Evolutionary conservation across 2,888 invertebrate genomes (phyloP).

Genomic region (Drosophila birchii): DNA sequence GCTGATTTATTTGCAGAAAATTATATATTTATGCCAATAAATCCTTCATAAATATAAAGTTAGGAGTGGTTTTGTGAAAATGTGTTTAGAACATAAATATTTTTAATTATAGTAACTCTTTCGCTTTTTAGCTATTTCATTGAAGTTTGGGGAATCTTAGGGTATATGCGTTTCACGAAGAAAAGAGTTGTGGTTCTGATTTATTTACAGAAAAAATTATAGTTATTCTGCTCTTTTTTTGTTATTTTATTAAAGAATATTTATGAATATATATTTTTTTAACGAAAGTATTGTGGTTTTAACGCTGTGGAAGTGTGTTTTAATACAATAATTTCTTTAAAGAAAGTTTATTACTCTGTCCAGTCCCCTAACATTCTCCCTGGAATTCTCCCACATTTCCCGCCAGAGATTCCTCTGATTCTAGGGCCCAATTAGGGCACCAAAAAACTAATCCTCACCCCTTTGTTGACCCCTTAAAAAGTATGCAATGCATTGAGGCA

Average conservation of each 20-base stretch:
- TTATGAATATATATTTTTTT: no score
- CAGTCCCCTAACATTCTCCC: neutral
- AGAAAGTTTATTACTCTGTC: neutral
- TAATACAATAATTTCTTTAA: no score
- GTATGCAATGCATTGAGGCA: constrained; percentile 42
- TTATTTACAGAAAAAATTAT: no score
- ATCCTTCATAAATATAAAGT: neutral
- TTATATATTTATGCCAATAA: neutral
- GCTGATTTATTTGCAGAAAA: neutral
- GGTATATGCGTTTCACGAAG: no score
- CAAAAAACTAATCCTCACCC: neutral
- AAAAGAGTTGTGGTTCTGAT: no score
- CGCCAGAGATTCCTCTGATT: neutral
- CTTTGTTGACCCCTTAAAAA: neutral
- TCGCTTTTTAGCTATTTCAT: neutral
- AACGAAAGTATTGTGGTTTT: no score
- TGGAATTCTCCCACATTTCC: no score
- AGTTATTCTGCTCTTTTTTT: no score
- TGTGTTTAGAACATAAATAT: neutral
- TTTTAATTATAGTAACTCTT: neutral
- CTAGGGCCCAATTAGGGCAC: neutral
- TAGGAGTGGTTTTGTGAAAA: neutral
- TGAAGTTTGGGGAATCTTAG: no score
- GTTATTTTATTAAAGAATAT: no score
- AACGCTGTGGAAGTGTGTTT: no score